Evolutionary conservation across 1,140 invertebrate genomes (phyloP).

Genomic region (Venustaconcha ellipsiformis): DNA sequence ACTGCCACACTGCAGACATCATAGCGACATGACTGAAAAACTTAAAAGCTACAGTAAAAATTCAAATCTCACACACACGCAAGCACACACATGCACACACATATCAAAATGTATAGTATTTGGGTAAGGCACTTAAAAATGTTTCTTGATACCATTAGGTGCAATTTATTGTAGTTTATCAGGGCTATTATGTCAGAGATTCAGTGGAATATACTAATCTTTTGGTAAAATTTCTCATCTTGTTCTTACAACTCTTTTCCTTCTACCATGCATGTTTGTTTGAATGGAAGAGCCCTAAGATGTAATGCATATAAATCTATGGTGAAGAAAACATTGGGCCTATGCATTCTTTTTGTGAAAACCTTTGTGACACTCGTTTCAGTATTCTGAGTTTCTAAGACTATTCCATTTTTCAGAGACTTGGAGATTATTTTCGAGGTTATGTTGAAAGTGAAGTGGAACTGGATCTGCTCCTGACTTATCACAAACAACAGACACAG

Average conservation of each 20-base stretch:
- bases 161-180: no score
- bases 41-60: no score
- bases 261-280: neutral
- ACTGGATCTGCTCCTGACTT: constrained; percentile 65
- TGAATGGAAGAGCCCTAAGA: neutral
- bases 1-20: no score
- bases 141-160: no score
- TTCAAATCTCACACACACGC: no score
- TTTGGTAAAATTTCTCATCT: neutral
- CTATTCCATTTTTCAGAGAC: constrained; percentile 51
- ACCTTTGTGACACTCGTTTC: neutral
- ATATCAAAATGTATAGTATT: no score
- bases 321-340: no score
- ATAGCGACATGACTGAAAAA: no score
- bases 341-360: neutral
- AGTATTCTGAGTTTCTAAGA: neutral
- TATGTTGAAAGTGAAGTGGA: constrained; percentile 67
- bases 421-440: constrained; percentile 68
- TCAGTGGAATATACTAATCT: no score
- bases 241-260: neutral
- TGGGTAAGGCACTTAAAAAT: no score
- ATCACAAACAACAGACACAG: constrained; percentile 68
- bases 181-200: no score
- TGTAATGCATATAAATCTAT: neutral
- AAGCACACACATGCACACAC: no score